phyloP scores from a whole-genome alignment of 1,140 invertebrate genomes.

The Drosophila varians region DNA sequence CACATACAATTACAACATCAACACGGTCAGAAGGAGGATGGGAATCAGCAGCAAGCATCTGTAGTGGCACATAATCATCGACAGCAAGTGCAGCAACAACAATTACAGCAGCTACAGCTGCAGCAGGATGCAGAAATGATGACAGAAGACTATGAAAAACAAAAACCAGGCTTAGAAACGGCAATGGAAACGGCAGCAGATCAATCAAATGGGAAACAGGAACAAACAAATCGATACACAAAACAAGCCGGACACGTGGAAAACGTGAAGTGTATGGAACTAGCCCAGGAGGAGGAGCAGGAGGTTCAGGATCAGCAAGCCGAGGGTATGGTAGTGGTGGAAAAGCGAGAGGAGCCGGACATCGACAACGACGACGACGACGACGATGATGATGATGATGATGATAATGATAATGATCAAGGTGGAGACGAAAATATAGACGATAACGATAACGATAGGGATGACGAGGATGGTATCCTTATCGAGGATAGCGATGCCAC shows the following conservation, averaged over 20 bases:
- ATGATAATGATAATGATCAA: too few species aligned
- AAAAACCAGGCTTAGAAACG: background rate
- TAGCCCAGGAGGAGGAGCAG: conserved; percentile 7
- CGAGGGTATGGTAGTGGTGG: too few species aligned
- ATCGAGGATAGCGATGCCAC: conserved; percentile 74
- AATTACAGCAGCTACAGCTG: conserved; percentile 22
- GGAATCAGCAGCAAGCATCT: background rate
- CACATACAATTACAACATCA: background rate
- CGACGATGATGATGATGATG: background rate
- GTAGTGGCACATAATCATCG: background rate
- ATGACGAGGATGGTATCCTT: conserved; percentile 50
- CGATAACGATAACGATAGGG: background rate
- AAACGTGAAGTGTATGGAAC: background rate
- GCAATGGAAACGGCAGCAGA: background rate
- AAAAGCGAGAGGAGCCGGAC: background rate
- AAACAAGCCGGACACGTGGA: background rate
- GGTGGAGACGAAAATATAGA: background rate
- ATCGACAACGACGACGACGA: conserved; percentile 13
- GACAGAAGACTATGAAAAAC: conserved; percentile 13
- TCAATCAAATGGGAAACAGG: background rate
- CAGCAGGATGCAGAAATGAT: conserved; percentile 44
- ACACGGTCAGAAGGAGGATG: background rate
- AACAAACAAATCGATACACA: background rate
- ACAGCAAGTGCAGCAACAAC: conserved; percentile 12
- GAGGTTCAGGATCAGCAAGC: background rate